Evolutionary conservation across 37 sponge, comb jelly and placozoan genomes (phyloP), one percentile per base, ranked within the genome.

Genomic region (Oscarella lobularis): DNA sequence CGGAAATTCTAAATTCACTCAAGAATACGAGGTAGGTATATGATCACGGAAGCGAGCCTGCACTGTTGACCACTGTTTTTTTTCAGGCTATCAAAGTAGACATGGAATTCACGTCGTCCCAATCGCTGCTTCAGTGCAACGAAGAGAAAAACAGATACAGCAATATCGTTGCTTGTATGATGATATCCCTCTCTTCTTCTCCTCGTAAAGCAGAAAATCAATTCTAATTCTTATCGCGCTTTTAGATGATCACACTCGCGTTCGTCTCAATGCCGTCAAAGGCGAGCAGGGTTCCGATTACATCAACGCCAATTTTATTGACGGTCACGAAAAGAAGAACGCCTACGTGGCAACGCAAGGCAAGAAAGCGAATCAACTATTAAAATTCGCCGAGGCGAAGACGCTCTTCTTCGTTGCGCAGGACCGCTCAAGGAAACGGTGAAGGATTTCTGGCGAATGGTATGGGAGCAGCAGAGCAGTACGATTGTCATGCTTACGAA

Each of bases 281-380:
- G 74, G 73, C 33, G 75, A 67, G 27, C 81, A 83, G 3, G 79
- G 84, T 0, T 79, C 89, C 0, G 90, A 92, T 84, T 92, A 92
- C 69, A 88, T 92, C 71, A 92, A 92, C 60, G 93, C 89, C 65
- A 83, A 38, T 75, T 85, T 83, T 73, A 75, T 81, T 75, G 81
- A 89, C 67, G 96, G 96, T 3, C 85, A 82, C 80, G 81, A 85
- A 78, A 85, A 81, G 41, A 76, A 67, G 41, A 80, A 79, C 41
- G 81, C 82, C 2, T 95, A 90, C 80, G 88, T 95, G 55, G 96
- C 89, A 0, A 90, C 96, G 39, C 96, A 95, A 86, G 96, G 90
- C 83, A 55, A 77, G 48, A 29, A 29, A n/a, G n/a, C n/a, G n/a
- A n/a, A n/a, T n/a, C n/a, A n/a, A n/a, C n/a, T n/a, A n/a, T n/a